Percentiles rank a stretch among this genome's conserved stretches.
These are phyloP conservation scores for Xyrichtys novacula DNA, from an alignment of 2,797 vertebrate genomes.

Conservation along the genomic window DNA sequence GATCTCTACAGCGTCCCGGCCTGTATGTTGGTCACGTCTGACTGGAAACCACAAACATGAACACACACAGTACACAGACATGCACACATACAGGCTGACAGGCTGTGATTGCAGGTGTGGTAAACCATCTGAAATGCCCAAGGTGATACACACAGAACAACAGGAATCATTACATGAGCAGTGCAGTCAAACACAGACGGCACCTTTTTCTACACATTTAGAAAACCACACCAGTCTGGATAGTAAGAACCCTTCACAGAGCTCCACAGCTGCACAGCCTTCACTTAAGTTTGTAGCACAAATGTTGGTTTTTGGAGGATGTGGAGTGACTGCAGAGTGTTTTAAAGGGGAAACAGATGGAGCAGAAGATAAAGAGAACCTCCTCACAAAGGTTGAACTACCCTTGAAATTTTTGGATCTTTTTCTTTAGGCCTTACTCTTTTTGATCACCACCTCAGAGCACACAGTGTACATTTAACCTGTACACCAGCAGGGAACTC, in stretches of 20 bases:
- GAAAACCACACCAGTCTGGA: neutral
- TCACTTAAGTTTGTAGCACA: neutral
- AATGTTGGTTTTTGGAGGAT: neutral
- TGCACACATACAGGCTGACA: neutral
- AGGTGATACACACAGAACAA: neutral
- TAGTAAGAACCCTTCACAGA: neutral
- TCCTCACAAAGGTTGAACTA: no score
- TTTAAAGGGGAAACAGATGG: neutral
- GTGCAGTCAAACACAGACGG: neutral
- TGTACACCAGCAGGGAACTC: no score
- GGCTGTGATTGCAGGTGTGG: neutral
- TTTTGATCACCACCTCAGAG: no score
- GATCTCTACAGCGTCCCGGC: neutral
- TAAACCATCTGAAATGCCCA: neutral
- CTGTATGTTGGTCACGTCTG: conserved; percentile 1
- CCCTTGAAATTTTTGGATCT: no score
- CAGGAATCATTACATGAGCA: neutral
- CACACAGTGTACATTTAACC: no score
- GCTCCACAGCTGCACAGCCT: neutral
- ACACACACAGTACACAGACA: neutral
- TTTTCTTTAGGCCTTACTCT: no score
- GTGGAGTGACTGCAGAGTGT: neutral
- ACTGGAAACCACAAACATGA: neutral
- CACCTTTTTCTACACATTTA: neutral
- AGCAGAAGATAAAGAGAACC: neutral